Percentiles rank a stretch among this genome's conserved stretches.
These are phyloP conservation scores for Schizopygopsis pylzovi DNA, from an alignment of 2,797 vertebrate species.

Conservation along the genomic window DNA sequence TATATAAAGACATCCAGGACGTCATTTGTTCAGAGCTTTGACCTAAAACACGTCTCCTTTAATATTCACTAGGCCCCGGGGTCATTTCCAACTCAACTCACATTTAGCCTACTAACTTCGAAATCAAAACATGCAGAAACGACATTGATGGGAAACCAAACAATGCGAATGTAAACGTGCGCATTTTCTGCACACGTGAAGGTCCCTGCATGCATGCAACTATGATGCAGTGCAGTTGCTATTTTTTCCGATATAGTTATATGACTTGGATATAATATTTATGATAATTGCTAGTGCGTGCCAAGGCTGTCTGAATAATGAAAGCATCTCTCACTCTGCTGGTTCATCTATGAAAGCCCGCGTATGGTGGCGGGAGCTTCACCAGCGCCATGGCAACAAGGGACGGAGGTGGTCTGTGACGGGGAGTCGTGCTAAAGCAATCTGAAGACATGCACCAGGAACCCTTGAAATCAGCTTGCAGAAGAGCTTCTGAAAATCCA, in stretches of 20 bases:
- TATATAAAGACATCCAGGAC: conserved; percentile 16
- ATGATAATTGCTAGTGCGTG: conserved; percentile 35
- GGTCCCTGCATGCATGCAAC: neutral
- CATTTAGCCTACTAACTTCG: neutral
- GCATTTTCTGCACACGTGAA: neutral
- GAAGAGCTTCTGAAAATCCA: conserved; percentile 44
- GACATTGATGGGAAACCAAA: neutral
- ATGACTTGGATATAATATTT: conserved; percentile 41
- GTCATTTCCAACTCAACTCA: neutral
- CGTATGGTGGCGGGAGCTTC: conserved; percentile 49
- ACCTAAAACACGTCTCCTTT: conserved; percentile 21
- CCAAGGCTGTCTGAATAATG: conserved; percentile 36
- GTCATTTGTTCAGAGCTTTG: conserved; percentile 21
- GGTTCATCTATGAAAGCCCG: conserved; percentile 55
- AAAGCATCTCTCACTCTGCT: conserved; percentile 38
- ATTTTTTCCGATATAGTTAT: neutral
- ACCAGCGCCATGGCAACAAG: conserved; percentile 59
- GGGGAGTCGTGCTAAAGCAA: conserved; percentile 56
- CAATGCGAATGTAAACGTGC: neutral
- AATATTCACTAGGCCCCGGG: neutral
- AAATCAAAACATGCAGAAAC: neutral
- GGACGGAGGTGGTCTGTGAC: conserved; percentile 49
- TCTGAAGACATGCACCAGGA: conserved; percentile 50
- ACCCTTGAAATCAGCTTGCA: conserved; percentile 46
- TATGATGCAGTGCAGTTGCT: neutral